phyloP scores from a whole-genome alignment of 1,140 invertebrate genomes.

The Heliconius hewitsoni region DNA sequence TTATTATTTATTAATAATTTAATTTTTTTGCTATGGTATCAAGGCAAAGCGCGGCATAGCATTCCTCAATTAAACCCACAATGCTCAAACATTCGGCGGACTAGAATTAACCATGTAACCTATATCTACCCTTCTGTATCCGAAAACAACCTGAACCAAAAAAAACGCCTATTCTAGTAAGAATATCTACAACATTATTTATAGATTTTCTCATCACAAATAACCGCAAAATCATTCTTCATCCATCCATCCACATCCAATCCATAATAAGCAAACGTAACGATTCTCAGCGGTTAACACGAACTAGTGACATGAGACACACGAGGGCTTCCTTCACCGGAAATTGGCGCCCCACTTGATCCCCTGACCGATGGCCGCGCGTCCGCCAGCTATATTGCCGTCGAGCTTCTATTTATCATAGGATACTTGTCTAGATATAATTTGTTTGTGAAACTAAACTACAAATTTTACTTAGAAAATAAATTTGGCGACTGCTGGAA shows the following conservation, averaged over 20 bases:
- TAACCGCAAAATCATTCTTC: too few species aligned
- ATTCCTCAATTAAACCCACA: too few species aligned
- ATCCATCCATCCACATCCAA: neutral
- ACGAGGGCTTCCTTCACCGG: constrained; percentile 38
- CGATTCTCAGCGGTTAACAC: neutral
- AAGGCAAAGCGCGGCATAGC: too few species aligned
- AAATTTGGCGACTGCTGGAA: neutral
- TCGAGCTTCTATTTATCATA: constrained; percentile 40
- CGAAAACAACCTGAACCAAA: too few species aligned
- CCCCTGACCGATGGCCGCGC: constrained; percentile 44
- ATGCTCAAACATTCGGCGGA: too few species aligned
- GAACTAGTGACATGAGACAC: neutral
- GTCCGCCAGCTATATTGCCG: constrained; percentile 37
- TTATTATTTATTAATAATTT: too few species aligned
- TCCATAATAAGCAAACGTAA: neutral
- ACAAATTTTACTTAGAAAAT: neutral
- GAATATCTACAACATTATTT: too few species aligned
- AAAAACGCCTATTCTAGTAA: too few species aligned
- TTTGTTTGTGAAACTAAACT: neutral
- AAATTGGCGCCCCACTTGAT: constrained; percentile 49
- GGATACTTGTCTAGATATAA: constrained; percentile 18
- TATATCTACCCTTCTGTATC: too few species aligned
- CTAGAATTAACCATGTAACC: too few species aligned
- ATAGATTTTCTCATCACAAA: too few species aligned
- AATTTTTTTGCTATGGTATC: too few species aligned